Base-by-base conservation (phyloP, 2,888 invertebrate genomes). In the Perizoma flavofasciatum region DNA sequence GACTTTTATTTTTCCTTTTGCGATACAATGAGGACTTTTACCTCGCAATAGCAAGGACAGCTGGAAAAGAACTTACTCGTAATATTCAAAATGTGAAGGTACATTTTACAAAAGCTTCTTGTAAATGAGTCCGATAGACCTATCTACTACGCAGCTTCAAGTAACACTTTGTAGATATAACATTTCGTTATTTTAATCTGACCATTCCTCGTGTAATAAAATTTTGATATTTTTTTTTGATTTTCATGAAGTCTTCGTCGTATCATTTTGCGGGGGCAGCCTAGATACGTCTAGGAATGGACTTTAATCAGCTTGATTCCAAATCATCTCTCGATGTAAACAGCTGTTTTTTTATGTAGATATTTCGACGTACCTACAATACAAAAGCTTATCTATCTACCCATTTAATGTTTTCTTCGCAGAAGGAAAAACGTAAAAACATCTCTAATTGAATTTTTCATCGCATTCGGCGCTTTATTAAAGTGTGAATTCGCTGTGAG, bases 401-500 rank as follows among this genome's bases (percentile, higher is more conserved):
- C 10, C n/a, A 41, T 41, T 41, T 10, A 9, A 41, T 2, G 41
- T 41, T 44, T 44, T 5, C n/a, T 22, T 6, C n/a, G 2, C 6
- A 44, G 8, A 48, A 22, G 22, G 40, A 34, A 57, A 50, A 75
- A 76, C 73, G 74, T 77, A 77, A 81, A 82, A 81, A 81, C 81
- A 81, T 78, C 83, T 82, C 77, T 83, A 84, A 86, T 87, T 84
- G 84, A 86, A 87, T 86, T 85, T 86, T 85, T 85, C 81, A 84
- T 85, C 69, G 75, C 72, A 74, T 72, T 77, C 81, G 78, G 72
- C 72, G 74, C 79, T 84, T 83, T 85, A 86, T 83, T 85, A 11
- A 83, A 83, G 77, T 73, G 75, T 80, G 81, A 84, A 84, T 81
- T 70, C 72, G 66, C 39, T 68, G 76, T 67, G 73, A 77, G 78